Evolutionary conservation across 2,888 invertebrate genomes (phyloP), one percentile per base, ranked within the genome.

Genomic region (Cabera pusaria): DNA sequence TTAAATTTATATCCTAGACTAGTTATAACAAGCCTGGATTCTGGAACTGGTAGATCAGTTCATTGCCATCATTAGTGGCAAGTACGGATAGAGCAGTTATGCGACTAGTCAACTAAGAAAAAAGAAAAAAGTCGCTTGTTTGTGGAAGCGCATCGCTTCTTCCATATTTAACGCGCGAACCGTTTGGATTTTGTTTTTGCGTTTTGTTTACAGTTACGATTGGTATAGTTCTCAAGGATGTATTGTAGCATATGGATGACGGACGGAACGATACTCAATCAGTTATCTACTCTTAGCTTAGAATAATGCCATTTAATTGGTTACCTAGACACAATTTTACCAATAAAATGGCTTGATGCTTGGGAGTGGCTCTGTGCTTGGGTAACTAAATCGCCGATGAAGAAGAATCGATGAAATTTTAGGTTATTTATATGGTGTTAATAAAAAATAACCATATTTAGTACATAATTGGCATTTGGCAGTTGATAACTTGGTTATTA

Each of bases 51-150:
- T n/a, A n/a, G 74, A 71, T 58, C 52, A 59, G 68, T 72, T 72
- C 69, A n/a, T 69, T 75, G 73, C 63, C 55, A 59, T 70, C 67
- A 65, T 72, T 70, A 74, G 60, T 39, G 49, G 55, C 66, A 49
- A 33, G 49, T 58, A 64, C 56, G 58, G 59, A 50, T 52, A 38
- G 37, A 14, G 49, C 67, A 65, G 67, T 67, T 65, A 66, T 49
- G 41, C 44, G 52, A 43, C 52, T 60, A 39, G 44, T 39, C 45
- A 55, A 56, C 39, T 46, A 32, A 39, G 39, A 44, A 49, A 50
- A 50, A 50, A 46, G 42, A 36, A 49, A 54, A 53, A 56, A 54
- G 51, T 42, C 33, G 40, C 44, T 50, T 49, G 56, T 50, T 56
- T 49, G 47, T 51, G 39, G 38, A 35, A 41, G 44, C 43, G 50